Evolutionary conservation across 2,113 vertebrate species (phyloP).

Genomic region (Rhagologus leucostigma): DNA sequence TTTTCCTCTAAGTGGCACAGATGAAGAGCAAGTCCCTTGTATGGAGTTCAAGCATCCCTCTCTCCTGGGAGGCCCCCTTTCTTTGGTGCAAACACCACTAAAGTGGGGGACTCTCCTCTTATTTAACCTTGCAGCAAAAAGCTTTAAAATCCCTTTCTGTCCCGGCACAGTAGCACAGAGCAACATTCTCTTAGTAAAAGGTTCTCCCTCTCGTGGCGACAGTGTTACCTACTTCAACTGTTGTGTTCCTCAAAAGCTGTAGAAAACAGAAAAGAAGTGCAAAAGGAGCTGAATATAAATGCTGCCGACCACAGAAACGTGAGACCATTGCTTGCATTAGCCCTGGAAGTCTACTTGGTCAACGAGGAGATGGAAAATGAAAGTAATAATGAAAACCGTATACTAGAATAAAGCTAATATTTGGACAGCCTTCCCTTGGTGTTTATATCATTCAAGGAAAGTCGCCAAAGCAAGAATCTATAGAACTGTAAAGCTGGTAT

Average conservation of each 20-base stretch:
- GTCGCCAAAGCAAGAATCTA: neutral
- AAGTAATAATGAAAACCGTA: neutral
- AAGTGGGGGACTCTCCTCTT: neutral
- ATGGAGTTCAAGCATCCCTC: conserved; percentile 7
- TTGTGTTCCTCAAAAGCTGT: conserved; percentile 11
- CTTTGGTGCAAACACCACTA: conserved; percentile 44
- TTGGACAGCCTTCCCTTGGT: neutral
- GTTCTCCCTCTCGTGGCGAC: conserved; percentile 33
- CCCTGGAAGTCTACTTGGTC: neutral
- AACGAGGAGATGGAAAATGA: neutral
- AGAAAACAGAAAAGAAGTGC: conserved; percentile 14
- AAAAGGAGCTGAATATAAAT: conserved; percentile 1
- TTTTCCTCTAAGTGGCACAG: conserved; percentile 4
- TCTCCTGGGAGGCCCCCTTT: conserved; percentile 6
- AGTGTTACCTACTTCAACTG: conserved; percentile 33
- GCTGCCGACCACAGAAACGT: neutral
- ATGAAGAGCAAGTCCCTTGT: conserved; percentile 40
- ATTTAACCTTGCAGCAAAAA: conserved; percentile 25
- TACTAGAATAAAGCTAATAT: conserved; percentile 15
- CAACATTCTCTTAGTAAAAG: conserved; percentile 21
- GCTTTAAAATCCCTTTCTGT: conserved; percentile 47
- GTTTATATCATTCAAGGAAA: neutral
- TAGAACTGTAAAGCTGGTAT: conserved; percentile 3
- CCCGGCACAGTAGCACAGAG: conserved; percentile 22
- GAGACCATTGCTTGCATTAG: neutral